Percentiles rank a stretch among this genome's conserved stretches.
Conservation (phyloP, 2,797 vertebrate species). For the Tolypeutes matacus region DNA sequence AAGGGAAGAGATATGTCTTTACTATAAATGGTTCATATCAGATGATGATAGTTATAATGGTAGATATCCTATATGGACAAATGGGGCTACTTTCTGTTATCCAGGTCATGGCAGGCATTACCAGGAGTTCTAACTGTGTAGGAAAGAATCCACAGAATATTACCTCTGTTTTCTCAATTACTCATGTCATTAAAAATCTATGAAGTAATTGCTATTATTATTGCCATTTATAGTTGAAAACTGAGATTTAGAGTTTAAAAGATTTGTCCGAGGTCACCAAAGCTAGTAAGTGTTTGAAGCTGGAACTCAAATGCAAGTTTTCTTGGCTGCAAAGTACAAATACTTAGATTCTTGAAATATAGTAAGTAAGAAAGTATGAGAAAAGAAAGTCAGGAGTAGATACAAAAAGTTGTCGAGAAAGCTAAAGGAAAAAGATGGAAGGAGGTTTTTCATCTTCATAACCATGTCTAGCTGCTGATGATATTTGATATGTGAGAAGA, state of each 20-base stretch:
- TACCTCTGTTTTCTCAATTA: not conserved
- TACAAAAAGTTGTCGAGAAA: not conserved
- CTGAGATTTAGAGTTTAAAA: not conserved
- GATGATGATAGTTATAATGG: not conserved
- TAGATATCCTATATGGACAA: no score
- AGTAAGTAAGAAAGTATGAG: not conserved
- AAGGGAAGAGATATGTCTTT: not conserved
- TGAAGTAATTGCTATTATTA: not conserved
- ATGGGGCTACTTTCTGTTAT: no score
- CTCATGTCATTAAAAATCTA: not conserved
- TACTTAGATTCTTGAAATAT: not conserved
- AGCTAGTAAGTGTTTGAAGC: not conserved
- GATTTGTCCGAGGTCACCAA: not conserved
- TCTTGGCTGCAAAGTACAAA: not conserved
- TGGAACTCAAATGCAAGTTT: not conserved
- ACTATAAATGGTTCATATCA: not conserved
- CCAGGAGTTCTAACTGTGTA: not conserved
- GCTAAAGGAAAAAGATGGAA: not conserved
- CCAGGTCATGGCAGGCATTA: no score
- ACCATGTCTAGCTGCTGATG: conserved; percentile 43
- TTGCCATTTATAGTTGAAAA: not conserved
- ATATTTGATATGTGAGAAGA: conserved; percentile 53
- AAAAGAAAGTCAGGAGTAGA: not conserved
- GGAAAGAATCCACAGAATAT: not conserved
- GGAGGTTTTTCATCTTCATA: not conserved